Percentiles rank a stretch among this genome's conserved stretches.
Conservation (phyloP, 2,113 vertebrate species). For the Myrmecophaga tridactyla region DNA sequence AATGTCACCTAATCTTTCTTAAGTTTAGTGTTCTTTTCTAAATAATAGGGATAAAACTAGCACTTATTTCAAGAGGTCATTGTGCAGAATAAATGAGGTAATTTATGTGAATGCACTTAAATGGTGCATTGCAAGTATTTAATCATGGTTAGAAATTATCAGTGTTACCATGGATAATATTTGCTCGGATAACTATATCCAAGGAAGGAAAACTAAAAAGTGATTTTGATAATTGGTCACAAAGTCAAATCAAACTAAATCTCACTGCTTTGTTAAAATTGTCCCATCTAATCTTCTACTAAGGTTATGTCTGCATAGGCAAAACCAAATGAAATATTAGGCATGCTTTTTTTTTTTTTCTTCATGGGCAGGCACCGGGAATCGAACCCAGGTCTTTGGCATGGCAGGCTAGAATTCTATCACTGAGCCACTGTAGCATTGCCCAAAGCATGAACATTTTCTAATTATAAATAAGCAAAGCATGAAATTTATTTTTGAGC, state of each 20-base stretch:
- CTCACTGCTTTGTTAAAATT: slow-evolving; percentile 9
- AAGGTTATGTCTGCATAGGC: background rate
- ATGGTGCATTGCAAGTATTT: background rate
- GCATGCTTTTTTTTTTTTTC: background rate
- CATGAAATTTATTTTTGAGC: background rate
- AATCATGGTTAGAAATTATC: background rate
- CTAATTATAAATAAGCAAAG: background rate
- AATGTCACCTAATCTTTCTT: background rate
- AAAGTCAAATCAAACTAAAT: background rate
- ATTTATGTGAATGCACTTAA: background rate
- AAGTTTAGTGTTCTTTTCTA: background rate
- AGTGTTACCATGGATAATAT: background rate
- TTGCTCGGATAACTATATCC: background rate
- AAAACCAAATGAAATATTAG: slow-evolving; percentile 8
- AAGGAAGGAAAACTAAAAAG: background rate
- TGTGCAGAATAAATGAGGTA: background rate
- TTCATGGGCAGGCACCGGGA: too few relatives aligned
- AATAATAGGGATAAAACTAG: background rate
- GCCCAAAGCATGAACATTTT: too few relatives aligned
- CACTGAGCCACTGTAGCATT: too few relatives aligned
- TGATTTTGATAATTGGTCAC: background rate
- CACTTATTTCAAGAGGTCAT: background rate
- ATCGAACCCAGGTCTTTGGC: too few relatives aligned
- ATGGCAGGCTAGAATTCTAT: too few relatives aligned
- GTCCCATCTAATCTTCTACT: background rate